Percentiles rank a stretch among this genome's conserved stretches.
Conservation (phyloP, 2,113 vertebrate genomes). For the Neotoma lepida region DNA sequence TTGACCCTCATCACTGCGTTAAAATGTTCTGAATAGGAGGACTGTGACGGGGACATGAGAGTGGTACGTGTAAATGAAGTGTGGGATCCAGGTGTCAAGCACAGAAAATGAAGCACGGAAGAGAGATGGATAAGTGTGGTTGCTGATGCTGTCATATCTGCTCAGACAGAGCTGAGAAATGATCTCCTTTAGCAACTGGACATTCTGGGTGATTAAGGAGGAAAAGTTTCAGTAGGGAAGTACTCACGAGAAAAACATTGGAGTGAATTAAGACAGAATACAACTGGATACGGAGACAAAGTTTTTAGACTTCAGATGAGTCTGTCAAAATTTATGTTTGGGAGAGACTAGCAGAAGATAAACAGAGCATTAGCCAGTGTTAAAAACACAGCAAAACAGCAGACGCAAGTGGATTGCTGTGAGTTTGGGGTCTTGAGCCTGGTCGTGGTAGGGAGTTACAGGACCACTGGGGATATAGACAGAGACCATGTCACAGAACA, state of each 20-base stretch:
- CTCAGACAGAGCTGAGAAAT: neutral
- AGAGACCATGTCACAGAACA: neutral
- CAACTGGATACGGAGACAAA: neutral
- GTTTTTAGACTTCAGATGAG: neutral
- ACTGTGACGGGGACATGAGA: neutral
- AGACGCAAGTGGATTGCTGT: neutral
- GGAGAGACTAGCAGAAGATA: neutral
- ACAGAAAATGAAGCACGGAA: neutral
- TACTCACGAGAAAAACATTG: neutral
- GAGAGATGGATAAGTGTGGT: rapidly evolving
- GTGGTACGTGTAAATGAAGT: rapidly evolving
- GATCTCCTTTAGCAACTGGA: neutral
- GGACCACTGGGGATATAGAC: neutral
- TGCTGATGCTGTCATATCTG: neutral
- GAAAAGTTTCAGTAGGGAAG: neutral
- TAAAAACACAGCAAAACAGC: neutral
- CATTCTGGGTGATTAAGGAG: neutral
- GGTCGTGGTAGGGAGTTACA: neutral
- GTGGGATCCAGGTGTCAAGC: neutral
- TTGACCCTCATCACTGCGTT: neutral
- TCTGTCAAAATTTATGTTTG: neutral
- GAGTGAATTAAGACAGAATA: neutral
- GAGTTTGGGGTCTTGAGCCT: neutral
- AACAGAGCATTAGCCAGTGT: neutral
- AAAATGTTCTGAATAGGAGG: too few relatives aligned